Base-by-base conservation (phyloP, 2,888 invertebrate species). In the Latrodectus elegans region DNA sequence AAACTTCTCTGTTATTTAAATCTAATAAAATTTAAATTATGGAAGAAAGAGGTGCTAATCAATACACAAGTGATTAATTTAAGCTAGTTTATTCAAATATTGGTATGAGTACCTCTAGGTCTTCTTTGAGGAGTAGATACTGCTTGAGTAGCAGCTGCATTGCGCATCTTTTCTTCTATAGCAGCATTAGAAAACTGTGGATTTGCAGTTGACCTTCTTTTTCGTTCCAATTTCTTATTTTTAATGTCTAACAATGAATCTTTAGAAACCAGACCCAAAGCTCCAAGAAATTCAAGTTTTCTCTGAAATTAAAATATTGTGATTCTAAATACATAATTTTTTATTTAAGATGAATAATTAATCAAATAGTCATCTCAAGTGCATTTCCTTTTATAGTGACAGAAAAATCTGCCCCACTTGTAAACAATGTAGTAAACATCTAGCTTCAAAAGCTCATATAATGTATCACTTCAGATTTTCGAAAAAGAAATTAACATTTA, bases 201-300 rank as follows among this genome's bases (percentile, higher is more conserved):
- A 89, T 92, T 92, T 65, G 92, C 92, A 68, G 92, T 92, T 64
- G 92, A 92, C 75, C 92, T 90, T 38, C 92, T 90, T 88, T 92
- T 92, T 72, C 92, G 90, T 78, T 92, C 92, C 68, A 91, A 90
- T 84, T 91, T 90, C 89, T 91, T 91, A 79, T 90, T 91, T 70
- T 91, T 91, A 53, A 92, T 85, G 90, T 92, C 92, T 60, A 74
- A 82, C 10, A 90, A 71, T 26, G 86, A 79, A 71, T 89, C 89
- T 78, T 79, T 84, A 11, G 89, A 87, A 2, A 90, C 89, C n/a
- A 90, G 73, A 14, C 90, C 90, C n/a, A 93, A 89, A 64, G 91
- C 90, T 14, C 90, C 90, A 14, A 91, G 91, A 90, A 89, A 90
- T 71, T 90, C 91, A 90, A 10, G n/a, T 88, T 91, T 87, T 90